Evolutionary conservation across 2,888 invertebrate genomes (phyloP), one percentile per base, ranked within the genome.

Genomic region (Halictus quadricinctus): DNA sequence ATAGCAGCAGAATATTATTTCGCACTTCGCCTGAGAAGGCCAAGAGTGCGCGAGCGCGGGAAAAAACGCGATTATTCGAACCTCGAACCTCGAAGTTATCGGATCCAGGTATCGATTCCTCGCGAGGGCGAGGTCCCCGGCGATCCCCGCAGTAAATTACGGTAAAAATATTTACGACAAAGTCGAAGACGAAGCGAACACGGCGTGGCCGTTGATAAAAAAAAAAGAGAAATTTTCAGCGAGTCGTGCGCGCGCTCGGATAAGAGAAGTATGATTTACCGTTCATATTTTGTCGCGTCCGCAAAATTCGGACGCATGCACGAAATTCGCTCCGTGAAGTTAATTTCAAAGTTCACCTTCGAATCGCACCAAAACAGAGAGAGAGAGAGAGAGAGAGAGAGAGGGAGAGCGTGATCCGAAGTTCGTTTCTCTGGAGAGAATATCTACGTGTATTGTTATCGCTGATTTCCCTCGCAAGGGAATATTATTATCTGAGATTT

Each of bases 401-500:
- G 43, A 43, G 6, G 10, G 10, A 21, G 54, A 21, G 21, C 0
- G 29, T 1, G 29, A 29, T 8, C 41, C 10, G 10, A 21, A 69
- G 36, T 12, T 74, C 15, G n/a, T 25, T 15, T 43, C 43, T 41
- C 60, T 8, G 18, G 4, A 7, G 21, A 41, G 54, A n/a, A 54
- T n/a, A 25, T 58, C 41, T 15, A 13, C 6, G 46, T 66, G 48
- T 54, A 76, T 69, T 54, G 36, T 50, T 69, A 66, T 76, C 36
- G 48, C n/a, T 36, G 48, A 76, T 69, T 48, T n/a, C 50, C 29
- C 36, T 41, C 15, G 50, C 66, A 36, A 7, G 7, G 50, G 15
- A 48, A 69, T 50, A 66, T 41, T 36, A 54, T 74, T 54, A 72
- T 36, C 36, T 46, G 25, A 21, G 76, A 76, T 72, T 72, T 50